These are phyloP conservation scores for Nebria salina DNA, from an alignment of 2,888 invertebrate species.

Conservation along the genomic window DNA sequence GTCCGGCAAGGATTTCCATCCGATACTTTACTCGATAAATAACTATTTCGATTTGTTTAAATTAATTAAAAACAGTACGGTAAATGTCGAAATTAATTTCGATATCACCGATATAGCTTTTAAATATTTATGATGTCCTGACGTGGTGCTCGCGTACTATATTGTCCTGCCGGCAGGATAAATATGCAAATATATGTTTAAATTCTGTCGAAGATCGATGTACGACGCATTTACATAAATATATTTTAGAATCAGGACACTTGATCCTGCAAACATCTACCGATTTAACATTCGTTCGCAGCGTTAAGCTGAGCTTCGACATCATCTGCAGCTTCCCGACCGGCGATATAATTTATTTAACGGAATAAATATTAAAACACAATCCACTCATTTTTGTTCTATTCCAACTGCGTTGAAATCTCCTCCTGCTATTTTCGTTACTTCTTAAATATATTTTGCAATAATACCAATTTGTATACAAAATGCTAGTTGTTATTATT, in stretches of 20 bases:
- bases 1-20: no score
- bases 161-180: background rate
- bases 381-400: no score
- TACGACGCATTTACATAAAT: slow-evolving; percentile 1
- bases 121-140: background rate
- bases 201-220: slow-evolving; percentile 38
- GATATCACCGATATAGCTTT: background rate
- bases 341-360: background rate
- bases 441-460: no score
- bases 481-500: no score
- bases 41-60: no score
- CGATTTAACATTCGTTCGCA: background rate
- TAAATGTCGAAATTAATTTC: background rate
- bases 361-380: background rate
- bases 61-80: no score
- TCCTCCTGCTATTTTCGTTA: no score
- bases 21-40: no score
- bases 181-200: slow-evolving; percentile 44
- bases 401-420: no score
- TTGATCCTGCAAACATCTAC: no score
- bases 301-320: background rate
- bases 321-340: background rate
- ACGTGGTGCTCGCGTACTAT: background rate
- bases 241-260: background rate
- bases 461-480: no score